Conservation (phyloP, 2,797 vertebrate genomes). For the Coregonus sp. region DNA sequence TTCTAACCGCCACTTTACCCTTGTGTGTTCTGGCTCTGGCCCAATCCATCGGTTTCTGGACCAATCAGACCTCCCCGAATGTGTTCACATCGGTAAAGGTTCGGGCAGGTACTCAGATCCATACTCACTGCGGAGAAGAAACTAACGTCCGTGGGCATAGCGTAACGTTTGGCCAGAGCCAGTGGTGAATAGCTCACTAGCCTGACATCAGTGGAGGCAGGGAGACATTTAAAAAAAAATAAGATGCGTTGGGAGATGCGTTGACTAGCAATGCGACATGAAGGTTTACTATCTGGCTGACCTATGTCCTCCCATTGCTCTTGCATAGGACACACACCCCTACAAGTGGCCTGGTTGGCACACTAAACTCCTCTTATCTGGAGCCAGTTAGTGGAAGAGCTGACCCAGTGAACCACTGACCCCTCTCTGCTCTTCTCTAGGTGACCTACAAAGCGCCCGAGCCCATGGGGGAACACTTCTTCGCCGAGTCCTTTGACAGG, state of each 20-base stretch:
- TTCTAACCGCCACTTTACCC: too few relatives aligned
- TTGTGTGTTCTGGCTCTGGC: too few relatives aligned
- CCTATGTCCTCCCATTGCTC: neutral
- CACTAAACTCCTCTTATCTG: neutral
- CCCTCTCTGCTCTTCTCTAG: slow-evolving; percentile 60
- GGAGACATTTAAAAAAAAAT: neutral
- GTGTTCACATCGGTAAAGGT: too few relatives aligned
- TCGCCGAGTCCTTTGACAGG: slow-evolving; percentile 91
- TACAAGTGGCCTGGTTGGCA: neutral
- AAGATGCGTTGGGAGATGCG: neutral
- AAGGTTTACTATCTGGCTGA: neutral
- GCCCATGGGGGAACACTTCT: slow-evolving; percentile 92
- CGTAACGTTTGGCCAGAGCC: too few relatives aligned
- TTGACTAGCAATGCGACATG: neutral
- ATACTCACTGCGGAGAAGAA: too few relatives aligned
- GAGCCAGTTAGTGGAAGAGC: neutral
- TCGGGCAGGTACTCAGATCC: too few relatives aligned
- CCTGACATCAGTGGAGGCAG: neutral
- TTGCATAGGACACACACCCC: neutral
- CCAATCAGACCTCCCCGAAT: too few relatives aligned
- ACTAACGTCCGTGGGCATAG: too few relatives aligned
- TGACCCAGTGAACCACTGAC: neutral
- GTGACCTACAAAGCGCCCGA: slow-evolving; percentile 93
- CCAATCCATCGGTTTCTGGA: too few relatives aligned
- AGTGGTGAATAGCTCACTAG: neutral